phyloP scores from a whole-genome alignment of 2,797 vertebrate genomes.

The Sebastes cheni region DNA sequence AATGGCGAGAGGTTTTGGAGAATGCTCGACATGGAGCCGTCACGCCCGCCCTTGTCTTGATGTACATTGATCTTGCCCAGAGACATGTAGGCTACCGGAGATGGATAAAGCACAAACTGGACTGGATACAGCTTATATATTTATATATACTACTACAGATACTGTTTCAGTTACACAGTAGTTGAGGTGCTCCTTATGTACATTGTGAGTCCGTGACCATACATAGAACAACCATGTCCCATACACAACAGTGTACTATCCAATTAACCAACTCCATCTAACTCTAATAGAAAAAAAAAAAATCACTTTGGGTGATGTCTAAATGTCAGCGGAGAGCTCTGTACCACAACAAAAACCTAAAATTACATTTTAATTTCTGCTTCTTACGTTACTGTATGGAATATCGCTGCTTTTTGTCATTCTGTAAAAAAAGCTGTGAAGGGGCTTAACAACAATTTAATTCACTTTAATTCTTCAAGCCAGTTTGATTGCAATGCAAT shows the following conservation, averaged over 20 bases:
- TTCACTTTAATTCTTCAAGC: neutral
- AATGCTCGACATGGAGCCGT: constrained; percentile 22
- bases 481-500: neutral
- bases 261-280: too few species aligned
- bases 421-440: too few species aligned
- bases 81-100: constrained; percentile 2
- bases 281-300: too few species aligned
- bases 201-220: too few species aligned
- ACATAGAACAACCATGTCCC: too few species aligned
- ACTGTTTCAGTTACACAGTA: neutral
- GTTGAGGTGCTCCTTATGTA: neutral
- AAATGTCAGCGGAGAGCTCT: too few species aligned
- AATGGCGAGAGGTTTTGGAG: constrained; percentile 39
- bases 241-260: too few species aligned
- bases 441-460: too few species aligned
- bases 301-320: too few species aligned
- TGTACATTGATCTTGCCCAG: constrained; percentile 21
- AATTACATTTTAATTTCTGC: neutral
- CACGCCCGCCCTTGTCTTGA: neutral
- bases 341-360: too few species aligned
- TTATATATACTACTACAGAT: neutral
- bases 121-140: neutral
- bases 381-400: neutral
- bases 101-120: neutral
- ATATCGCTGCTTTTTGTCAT: too few species aligned